Evolutionary conservation across 2,888 invertebrate genomes (phyloP).

Genomic region (Eustalomyia histrio): DNA sequence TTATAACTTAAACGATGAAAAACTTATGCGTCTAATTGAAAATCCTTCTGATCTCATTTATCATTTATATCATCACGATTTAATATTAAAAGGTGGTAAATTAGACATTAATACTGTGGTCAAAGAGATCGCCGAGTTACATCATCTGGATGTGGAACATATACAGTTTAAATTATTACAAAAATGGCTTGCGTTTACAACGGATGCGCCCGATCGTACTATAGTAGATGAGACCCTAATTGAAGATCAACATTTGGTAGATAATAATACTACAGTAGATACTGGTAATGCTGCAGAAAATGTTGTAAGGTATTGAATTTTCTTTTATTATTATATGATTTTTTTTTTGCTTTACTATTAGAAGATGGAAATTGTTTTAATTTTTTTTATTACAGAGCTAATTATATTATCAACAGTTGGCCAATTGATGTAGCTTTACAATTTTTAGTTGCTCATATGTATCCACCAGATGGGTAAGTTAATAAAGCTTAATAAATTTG

Average conservation of each 20-base stretch:
- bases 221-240: constrained; percentile 78
- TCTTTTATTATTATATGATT: not conserved
- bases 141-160: constrained; percentile 72
- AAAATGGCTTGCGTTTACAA: constrained; percentile 77
- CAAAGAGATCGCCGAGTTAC: constrained; percentile 75
- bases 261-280: constrained; percentile 64
- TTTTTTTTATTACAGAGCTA: constrained; percentile 71
- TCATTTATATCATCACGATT: constrained; percentile 76
- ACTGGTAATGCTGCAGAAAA: constrained; percentile 73
- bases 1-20: constrained; percentile 77
- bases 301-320: constrained; percentile 70
- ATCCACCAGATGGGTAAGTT: constrained; percentile 75
- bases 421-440: constrained; percentile 74
- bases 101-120: constrained; percentile 77
- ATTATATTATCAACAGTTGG: constrained; percentile 78
- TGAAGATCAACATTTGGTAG: constrained; percentile 73
- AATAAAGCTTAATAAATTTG: not conserved
- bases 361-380: not conserved
- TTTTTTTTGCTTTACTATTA: too few relatives aligned
- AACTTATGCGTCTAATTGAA: constrained; percentile 75
- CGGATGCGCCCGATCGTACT: constrained; percentile 71
- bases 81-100: constrained; percentile 75
- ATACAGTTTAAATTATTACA: constrained; percentile 77
- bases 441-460: constrained; percentile 76
- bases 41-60: constrained; percentile 76